These are phyloP conservation scores for Monomorium pharaonis DNA, from an alignment of 1,140 invertebrate species.

Conservation along the genomic window DNA sequence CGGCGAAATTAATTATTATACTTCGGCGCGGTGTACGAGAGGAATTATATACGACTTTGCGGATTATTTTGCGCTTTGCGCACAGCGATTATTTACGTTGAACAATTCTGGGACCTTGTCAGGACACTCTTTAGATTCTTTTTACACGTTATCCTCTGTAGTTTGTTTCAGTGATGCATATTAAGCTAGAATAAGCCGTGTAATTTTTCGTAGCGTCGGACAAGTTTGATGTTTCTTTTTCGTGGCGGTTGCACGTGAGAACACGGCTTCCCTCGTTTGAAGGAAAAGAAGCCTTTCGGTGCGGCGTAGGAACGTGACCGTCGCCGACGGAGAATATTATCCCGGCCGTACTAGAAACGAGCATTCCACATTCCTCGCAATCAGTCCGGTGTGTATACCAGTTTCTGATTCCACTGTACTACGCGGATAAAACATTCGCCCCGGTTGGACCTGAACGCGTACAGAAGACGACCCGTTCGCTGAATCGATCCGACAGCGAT, in stretches of 20 bases:
- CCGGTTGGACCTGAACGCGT: constrained; percentile 8
- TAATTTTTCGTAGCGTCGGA: constrained; percentile 17
- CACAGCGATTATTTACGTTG: neutral
- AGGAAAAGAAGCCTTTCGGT: constrained; percentile 36
- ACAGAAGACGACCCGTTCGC: constrained; percentile 5
- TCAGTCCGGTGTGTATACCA: constrained; percentile 44
- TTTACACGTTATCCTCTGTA: neutral
- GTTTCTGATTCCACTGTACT: constrained; percentile 24
- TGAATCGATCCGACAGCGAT: constrained; percentile 29
- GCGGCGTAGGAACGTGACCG: constrained; percentile 12
- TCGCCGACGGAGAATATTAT: constrained; percentile 41
- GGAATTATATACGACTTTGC: neutral
- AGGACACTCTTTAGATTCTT: neutral
- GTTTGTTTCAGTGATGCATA: neutral
- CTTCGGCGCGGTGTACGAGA: neutral
- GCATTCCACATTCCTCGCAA: constrained; percentile 28
- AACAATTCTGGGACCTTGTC: neutral
- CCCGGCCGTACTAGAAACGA: constrained; percentile 41
- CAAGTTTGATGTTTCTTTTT: constrained; percentile 15
- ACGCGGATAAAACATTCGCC: constrained; percentile 13
- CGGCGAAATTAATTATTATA: neutral
- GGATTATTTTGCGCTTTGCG: neutral
- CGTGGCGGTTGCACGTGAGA: neutral
- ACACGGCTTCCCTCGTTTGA: constrained; percentile 12
- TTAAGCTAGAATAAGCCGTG: neutral